Percentiles rank a stretch among this genome's conserved stretches.
Conservation (phyloP, 23 tunicate species). For the Styela plicata region DNA sequence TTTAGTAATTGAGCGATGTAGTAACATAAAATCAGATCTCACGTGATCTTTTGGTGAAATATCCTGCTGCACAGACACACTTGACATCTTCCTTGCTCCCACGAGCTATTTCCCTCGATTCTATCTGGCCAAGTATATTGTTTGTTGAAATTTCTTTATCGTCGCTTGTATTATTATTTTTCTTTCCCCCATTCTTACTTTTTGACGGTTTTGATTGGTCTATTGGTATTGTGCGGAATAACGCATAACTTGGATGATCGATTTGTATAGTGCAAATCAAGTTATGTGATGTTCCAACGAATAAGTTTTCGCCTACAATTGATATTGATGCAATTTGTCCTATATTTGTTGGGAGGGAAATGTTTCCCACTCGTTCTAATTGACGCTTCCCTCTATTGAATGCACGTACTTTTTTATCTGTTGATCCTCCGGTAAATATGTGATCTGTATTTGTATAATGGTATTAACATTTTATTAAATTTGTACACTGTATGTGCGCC, state of each 20-base stretch:
- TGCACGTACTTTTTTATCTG: slow-evolving; percentile 53
- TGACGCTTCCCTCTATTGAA: slow-evolving; percentile 40
- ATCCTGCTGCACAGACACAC: slow-evolving; percentile 29
- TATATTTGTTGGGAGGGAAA: slow-evolving; percentile 37
- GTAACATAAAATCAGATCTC: too few species aligned
- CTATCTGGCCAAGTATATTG: slow-evolving; percentile 26
- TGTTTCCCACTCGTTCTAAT: slow-evolving; percentile 40
- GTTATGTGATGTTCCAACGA: slow-evolving; percentile 56
- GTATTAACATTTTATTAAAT: too few species aligned
- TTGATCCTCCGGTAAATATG: slow-evolving; percentile 62
- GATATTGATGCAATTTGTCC: slow-evolving; percentile 53
- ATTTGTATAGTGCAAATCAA: slow-evolving; percentile 31
- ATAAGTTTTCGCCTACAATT: slow-evolving; percentile 25
- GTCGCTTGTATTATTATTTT: not conserved
- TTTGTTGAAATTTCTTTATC: not conserved
- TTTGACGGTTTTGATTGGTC: not conserved
- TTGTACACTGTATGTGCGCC: too few species aligned
- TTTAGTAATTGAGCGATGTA: too few species aligned
- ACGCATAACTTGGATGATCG: slow-evolving; percentile 9
- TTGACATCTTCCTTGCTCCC: slow-evolving; percentile 30
- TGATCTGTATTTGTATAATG: slow-evolving; percentile 53
- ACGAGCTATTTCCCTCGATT: slow-evolving; percentile 50
- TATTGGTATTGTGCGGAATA: not conserved
- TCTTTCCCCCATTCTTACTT: not conserved
- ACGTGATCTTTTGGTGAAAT: slow-evolving; percentile 24